phyloP scores from a whole-genome alignment of 1,140 invertebrate species.

The Lasioglossum albipes region DNA sequence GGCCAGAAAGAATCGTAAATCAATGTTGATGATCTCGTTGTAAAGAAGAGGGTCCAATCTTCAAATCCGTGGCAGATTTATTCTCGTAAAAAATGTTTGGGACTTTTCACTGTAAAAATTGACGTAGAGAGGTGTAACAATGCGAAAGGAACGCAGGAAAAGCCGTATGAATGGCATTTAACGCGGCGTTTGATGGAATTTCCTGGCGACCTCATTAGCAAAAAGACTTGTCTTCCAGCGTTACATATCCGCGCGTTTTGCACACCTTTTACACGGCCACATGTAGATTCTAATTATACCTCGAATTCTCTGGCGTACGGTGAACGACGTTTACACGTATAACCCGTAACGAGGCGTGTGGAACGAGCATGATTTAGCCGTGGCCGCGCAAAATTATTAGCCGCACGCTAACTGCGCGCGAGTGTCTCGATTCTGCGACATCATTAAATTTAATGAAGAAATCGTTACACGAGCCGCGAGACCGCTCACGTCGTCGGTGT shows the following conservation, averaged over 20 bases:
- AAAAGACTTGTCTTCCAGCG: conserved; percentile 2
- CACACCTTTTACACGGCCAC: background rate
- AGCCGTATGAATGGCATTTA: too few species aligned
- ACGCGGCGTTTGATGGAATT: background rate
- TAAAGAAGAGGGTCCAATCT: too few species aligned
- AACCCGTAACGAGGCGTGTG: conserved; percentile 30
- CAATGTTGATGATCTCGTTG: too few species aligned
- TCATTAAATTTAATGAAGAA: conserved; percentile 45
- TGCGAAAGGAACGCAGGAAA: too few species aligned
- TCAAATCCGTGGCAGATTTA: too few species aligned
- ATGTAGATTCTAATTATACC: conserved; percentile 17
- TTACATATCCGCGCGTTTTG: background rate
- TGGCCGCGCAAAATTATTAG: background rate
- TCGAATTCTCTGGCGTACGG: background rate
- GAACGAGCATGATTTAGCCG: conserved; percentile 13
- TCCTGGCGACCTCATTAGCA: conserved; percentile 14
- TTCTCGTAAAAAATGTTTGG: too few species aligned
- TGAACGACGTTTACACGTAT: conserved; percentile 6
- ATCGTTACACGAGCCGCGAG: conserved; percentile 17
- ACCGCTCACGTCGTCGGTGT: background rate
- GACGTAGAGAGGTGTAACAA: too few species aligned
- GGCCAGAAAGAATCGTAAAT: too few species aligned
- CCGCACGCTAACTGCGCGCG: background rate
- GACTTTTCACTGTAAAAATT: too few species aligned
- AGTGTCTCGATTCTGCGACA: conserved; percentile 13